Evolutionary conservation across 1,140 invertebrate genomes (phyloP), one percentile per base, ranked within the genome.

Genomic region (Potamilus streckersoni): DNA sequence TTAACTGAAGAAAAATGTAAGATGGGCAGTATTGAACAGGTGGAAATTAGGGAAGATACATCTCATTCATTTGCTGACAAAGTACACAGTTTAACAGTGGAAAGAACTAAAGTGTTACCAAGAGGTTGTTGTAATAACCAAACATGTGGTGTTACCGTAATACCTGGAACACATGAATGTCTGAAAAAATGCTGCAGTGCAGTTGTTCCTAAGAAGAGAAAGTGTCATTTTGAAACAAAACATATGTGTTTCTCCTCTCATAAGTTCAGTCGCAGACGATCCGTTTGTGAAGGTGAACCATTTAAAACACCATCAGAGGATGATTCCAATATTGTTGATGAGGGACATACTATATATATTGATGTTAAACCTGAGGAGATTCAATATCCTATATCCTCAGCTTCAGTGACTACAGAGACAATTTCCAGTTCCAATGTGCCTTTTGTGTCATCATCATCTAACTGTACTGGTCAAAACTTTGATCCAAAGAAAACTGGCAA

Each of bases 141-240:
- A 69, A 79, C 80, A 56, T 87, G 86, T 79, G 79, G 83, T 13
- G 81, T 86, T n/a, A 84, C 81, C 11, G 76, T 85, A 14, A 85
- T 84, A 68, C 84, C 84, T 6, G 81, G 82, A 5, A 83, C 85
- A 27, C 83, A 85, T 68, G 82, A 84, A 72, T 63, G 75, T 23
- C 80, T 82, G 11, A 82, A 85, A 60, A 86, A 87, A 65, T 89
- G 87, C 73, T 89, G 87, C 76, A 85, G 79, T 81, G 80, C 85
- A 19, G 84, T 89, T 16, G 72, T 87, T 27, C 87, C 87, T 12
- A 89, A 89, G 75, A 88, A 88, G 67, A 80, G 87, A 17, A 88
- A 87, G 64, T 78, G 82, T 19, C 87, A 89, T 78, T 84, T 89
- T 78, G 85, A 86, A 67, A 81, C 74, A 20, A 86, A 87, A 58